These are phyloP conservation scores for Channa maculata DNA, from an alignment of 2,113 vertebrate genomes.

Conservation along the genomic window DNA sequence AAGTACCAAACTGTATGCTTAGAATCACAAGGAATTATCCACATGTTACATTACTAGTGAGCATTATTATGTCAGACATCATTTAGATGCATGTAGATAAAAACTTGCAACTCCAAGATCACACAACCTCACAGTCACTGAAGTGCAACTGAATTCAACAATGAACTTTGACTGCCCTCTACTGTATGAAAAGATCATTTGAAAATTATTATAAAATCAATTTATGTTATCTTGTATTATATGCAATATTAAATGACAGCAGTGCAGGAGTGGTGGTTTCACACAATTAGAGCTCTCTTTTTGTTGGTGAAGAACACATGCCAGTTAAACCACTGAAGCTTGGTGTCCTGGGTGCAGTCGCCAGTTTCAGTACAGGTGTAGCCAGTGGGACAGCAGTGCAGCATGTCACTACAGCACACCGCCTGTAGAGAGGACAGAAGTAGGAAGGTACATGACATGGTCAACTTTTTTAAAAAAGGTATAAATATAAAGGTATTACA, in stretches of 20 bases:
- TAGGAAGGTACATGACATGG: neutral
- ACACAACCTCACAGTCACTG: neutral
- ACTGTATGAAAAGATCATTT: constrained; percentile 3
- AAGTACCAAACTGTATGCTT: neutral
- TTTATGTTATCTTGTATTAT: constrained; percentile 1
- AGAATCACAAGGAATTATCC: neutral
- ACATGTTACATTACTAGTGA: neutral
- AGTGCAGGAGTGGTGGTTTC: constrained; percentile 8
- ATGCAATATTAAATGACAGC: neutral
- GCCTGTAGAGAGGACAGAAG: constrained; percentile 67
- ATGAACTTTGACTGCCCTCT: neutral
- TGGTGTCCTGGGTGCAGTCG: constrained; percentile 37
- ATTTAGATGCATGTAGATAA: neutral
- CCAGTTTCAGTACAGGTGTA: constrained; percentile 38
- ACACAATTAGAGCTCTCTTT: constrained; percentile 54
- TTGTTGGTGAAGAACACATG: constrained; percentile 47
- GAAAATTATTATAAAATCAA: neutral
- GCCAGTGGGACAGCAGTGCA: constrained; percentile 74
- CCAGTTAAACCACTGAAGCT: constrained; percentile 62
- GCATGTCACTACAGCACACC: constrained; percentile 79
- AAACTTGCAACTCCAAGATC: neutral
- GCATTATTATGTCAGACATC: neutral
- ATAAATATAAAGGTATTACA: neutral
- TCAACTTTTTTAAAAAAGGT: no score
- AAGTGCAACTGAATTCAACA: constrained; percentile 2